Percentiles rank a stretch among this genome's conserved stretches.
phyloP scores from a whole-genome alignment of 2,797 vertebrate genomes.

The Leptodactylus fallax region DNA sequence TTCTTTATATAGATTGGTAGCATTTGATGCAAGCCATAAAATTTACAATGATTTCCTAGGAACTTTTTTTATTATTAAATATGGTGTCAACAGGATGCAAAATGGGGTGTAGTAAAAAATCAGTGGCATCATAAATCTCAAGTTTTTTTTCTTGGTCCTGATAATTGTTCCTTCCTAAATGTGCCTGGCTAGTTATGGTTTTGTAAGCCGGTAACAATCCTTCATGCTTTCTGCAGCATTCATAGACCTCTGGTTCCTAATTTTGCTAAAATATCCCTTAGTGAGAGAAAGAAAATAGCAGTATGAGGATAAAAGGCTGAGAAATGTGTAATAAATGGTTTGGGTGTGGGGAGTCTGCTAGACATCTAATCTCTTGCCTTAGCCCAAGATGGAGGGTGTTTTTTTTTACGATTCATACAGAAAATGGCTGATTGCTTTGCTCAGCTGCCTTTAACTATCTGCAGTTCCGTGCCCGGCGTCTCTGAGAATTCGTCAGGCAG shows the following conservation, averaged over 20 bases:
- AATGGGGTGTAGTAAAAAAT: background rate
- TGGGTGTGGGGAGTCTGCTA: constrained; percentile 67
- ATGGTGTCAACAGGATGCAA: background rate
- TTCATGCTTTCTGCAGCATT: constrained; percentile 3
- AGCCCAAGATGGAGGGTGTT: constrained; percentile 76
- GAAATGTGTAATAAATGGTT: constrained; percentile 61
- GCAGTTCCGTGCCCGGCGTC: constrained; percentile 71
- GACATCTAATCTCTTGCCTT: constrained; percentile 64
- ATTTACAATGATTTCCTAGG: background rate
- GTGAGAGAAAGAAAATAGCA: constrained; percentile 38
- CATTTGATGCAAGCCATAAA: no score
- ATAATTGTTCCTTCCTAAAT: constrained; percentile 15
- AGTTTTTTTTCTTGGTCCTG: background rate
- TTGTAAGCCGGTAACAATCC: constrained; percentile 30
- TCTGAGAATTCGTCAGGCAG: constrained; percentile 74
- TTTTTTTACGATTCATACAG: constrained; percentile 72
- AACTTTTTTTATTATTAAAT: background rate
- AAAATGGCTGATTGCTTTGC: constrained; percentile 74
- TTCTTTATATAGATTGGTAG: background rate
- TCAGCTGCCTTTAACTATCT: constrained; percentile 73
- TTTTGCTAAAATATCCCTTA: constrained; percentile 51
- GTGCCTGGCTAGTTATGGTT: constrained; percentile 9
- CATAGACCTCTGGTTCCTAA: constrained; percentile 47
- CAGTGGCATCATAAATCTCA: background rate
- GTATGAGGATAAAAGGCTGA: constrained; percentile 41